Base-by-base conservation (phyloP, 2,113 vertebrate species). In the Hucho hucho region DNA sequence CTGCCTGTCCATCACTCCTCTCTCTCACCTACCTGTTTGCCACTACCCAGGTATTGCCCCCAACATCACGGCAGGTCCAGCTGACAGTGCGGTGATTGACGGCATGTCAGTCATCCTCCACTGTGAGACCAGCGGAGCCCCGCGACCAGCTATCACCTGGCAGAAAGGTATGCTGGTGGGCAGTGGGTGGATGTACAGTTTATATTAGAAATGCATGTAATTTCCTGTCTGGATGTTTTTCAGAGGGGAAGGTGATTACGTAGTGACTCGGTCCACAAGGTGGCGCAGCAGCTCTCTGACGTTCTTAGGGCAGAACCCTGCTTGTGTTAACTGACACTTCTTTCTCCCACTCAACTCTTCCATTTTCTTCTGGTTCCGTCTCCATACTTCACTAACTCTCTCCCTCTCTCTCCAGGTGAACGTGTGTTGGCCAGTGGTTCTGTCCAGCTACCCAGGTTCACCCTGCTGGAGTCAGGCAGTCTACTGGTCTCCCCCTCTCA, bases 81-180 rank as follows among this genome's bases (percentile, higher is more conserved):
- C 95, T 77, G 97, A 99, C 94, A 98, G 96, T 89, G 94, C 97
- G 0, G 98, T 99, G 89, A 99, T 98, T 13, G 98, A 98, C 0
- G 92, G 98, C 85, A 96, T 95, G 93, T 93, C 97, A 0, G 93
- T 98, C 69, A 92, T 99, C 63, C 92, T 99, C 77, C 95, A 94
- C 70, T 99, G 98, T 3, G 96, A 99, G 93, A 99, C 98, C 43
- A 96, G 96, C 0, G 98, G 98, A 59, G 98, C 98, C 0, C 98
- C 98, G 0, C 91, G 97, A 73, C 98, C 98, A 0, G 97, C 97
- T 85, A 98, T 99, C 93, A 97, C 97, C 9, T 99, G 97, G 97
- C 97, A 98, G 93, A 99, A 96, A 95, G 96, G 98, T 92, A 78
- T 56, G 88, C 80, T 73, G 71, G 87, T 11, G 26, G 26, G 29